Percentiles rank a stretch among this genome's conserved stretches.
Evolutionary conservation across 2,113 vertebrate genomes (phyloP).

Genomic region (Crotalus helleri): DNA sequence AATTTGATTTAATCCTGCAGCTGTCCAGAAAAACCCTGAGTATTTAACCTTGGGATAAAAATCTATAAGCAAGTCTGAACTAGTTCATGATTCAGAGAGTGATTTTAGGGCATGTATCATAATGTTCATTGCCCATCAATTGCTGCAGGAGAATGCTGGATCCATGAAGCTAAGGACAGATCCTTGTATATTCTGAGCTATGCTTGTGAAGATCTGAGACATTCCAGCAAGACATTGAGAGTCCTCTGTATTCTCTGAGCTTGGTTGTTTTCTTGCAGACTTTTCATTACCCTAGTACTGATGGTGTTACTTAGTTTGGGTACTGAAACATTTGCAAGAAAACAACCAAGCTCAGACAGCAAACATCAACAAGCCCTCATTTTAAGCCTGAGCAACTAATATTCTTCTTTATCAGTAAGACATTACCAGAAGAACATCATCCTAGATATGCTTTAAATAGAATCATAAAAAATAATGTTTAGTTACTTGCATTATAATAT

Average conservation of each 20-base stretch:
- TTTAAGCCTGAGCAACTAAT: not conserved
- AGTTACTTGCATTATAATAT: not conserved
- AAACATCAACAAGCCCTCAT: not conserved
- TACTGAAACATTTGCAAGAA: not conserved
- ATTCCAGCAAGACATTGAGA: not conserved
- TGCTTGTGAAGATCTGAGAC: not conserved
- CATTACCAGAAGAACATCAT: not conserved
- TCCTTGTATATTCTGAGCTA: not conserved
- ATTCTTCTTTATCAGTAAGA: not conserved
- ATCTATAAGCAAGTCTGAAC: no score
- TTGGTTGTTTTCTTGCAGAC: not conserved
- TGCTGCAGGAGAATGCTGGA: not conserved
- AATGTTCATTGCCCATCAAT: not conserved
- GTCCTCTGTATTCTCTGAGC: not conserved
- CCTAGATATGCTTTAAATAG: not conserved
- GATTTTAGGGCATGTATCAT: not conserved
- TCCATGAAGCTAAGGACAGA: not conserved
- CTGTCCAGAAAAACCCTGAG: not conserved
- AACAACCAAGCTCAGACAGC: not conserved
- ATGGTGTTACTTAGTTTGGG: not conserved
- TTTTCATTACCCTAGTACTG: not conserved
- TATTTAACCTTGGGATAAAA: not conserved
- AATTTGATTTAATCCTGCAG: not conserved
- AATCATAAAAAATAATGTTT: not conserved
- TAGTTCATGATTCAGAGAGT: not conserved